These are phyloP conservation scores for Heliconius charithonia DNA, from an alignment of 2,888 invertebrate species.

Conservation along the genomic window DNA sequence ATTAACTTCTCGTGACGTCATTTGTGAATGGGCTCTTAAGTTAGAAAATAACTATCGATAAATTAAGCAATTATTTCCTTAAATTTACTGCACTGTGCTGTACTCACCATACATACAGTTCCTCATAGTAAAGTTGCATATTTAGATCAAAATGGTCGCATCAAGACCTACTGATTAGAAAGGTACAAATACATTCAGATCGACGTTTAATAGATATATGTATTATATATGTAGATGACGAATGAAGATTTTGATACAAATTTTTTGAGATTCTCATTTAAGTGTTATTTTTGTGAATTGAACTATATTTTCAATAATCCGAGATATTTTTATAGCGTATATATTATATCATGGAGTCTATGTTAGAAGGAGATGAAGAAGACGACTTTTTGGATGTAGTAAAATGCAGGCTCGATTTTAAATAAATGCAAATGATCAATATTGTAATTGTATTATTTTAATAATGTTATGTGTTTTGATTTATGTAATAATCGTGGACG, in stretches of 20 bases:
- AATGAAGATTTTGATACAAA: slow-evolving; percentile 27
- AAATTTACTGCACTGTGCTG: slow-evolving; percentile 24
- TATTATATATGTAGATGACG: neutral
- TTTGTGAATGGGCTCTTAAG: neutral
- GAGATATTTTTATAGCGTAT: slow-evolving; percentile 27
- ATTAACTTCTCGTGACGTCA: no score
- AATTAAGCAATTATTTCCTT: slow-evolving; percentile 7
- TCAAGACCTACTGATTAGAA: slow-evolving; percentile 17
- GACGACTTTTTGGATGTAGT: neutral
- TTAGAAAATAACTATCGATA: slow-evolving; percentile 19
- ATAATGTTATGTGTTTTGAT: neutral
- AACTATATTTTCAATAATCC: slow-evolving; percentile 21
- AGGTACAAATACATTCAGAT: slow-evolving; percentile 34
- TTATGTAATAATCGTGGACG: neutral
- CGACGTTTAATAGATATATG: slow-evolving; percentile 18
- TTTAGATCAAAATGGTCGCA: slow-evolving; percentile 2
- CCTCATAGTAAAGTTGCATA: slow-evolving; percentile 25
- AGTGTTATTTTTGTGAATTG: slow-evolving; percentile 13
- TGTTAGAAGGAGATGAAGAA: neutral
- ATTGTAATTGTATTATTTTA: slow-evolving; percentile 13
- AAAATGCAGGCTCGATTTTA: neutral
- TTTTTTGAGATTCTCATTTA: slow-evolving; percentile 22
- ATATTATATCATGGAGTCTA: neutral
- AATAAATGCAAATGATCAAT: neutral
- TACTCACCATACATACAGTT: slow-evolving; percentile 35